Base-by-base conservation (phyloP, 2,888 invertebrate species). In the Lasius fuliginosus region DNA sequence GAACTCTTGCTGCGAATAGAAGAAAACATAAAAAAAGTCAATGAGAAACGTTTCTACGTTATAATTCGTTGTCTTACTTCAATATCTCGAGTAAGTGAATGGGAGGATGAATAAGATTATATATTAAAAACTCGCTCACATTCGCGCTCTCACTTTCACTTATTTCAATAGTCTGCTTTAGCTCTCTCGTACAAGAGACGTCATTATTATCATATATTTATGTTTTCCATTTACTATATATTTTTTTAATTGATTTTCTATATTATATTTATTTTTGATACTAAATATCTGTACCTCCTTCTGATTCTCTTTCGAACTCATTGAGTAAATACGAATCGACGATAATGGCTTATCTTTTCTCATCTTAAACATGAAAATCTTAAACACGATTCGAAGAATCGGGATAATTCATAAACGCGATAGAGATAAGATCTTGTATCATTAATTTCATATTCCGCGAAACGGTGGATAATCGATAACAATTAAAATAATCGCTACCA, bases 71-170 rank as follows among this genome's bases (percentile, higher is more conserved):
- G 60, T 42, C 8, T 60, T 27, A 40, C 56, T 27, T 56, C 0
- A 36, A 79, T 46, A 79, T 60, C 60, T 33, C n/a, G 15, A 58
- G 12, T 40, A 65, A 46, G 27, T 46, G 27, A 79, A 60, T 71
- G 79, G 15, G 9, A 67, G 77, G 60, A 46, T 46, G 42, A 71
- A 71, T 79, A 60, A 79, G n/a, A 79, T 79, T 79, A 71, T 79
- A 46, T 27, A 71, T 79, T 49, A 79, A 75, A 77, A 46, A 60
- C 79, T 71, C 27, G 12, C 36, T 23, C 18, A 71, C 5, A 23
- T 56, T 56, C 46, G 23, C 49, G 12, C 27, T 58, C 68, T 77
- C 71, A 60, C 58, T 79, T 71, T 71, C 71, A 71, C 71, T 76
- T 46, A 60, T 60, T 60, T 60, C 18, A 46, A 36, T 69, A 46